Evolutionary conservation across 1,140 invertebrate genomes (phyloP).

Genomic region (Trichonephila clavipes): DNA sequence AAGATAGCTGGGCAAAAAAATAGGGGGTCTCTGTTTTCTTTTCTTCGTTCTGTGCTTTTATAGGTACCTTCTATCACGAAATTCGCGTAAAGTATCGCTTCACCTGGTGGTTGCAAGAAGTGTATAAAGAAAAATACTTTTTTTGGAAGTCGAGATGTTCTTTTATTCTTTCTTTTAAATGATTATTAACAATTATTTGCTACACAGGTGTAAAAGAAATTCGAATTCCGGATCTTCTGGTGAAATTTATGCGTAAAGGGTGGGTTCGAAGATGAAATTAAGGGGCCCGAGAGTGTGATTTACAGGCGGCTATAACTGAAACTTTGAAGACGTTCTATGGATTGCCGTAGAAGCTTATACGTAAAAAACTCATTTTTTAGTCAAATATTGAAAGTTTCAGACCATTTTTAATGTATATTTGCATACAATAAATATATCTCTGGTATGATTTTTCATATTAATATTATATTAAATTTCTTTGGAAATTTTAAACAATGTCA

Average conservation of each 20-base stretch:
- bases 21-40: slow-evolving; percentile 34
- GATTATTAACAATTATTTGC: slow-evolving; percentile 70
- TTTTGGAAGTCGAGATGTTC: not conserved
- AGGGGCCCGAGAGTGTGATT: not conserved
- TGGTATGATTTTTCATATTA: too few relatives aligned
- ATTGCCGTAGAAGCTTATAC: too few relatives aligned
- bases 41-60: slow-evolving; percentile 50
- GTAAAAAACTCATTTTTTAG: too few relatives aligned
- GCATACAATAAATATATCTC: too few relatives aligned
- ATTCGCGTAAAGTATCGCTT: slow-evolving; percentile 59
- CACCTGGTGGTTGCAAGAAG: slow-evolving; percentile 44
- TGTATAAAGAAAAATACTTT: slow-evolving; percentile 27
- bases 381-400: too few relatives aligned
- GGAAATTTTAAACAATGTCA: too few relatives aligned
- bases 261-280: not conserved
- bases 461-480: too few relatives aligned
- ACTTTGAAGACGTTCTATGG: too few relatives aligned
- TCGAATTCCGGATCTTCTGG: slow-evolving; percentile 38
- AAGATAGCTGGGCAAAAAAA: not conserved
- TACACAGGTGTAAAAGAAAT: slow-evolving; percentile 58
- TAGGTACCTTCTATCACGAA: slow-evolving; percentile 65
- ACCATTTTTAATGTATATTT: too few relatives aligned
- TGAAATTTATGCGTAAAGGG: not conserved
- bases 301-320: not conserved
- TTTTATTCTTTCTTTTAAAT: not conserved